These are phyloP conservation scores for Tapirus indicus DNA, from an alignment of 2,797 vertebrate species.

Conservation along the genomic window DNA sequence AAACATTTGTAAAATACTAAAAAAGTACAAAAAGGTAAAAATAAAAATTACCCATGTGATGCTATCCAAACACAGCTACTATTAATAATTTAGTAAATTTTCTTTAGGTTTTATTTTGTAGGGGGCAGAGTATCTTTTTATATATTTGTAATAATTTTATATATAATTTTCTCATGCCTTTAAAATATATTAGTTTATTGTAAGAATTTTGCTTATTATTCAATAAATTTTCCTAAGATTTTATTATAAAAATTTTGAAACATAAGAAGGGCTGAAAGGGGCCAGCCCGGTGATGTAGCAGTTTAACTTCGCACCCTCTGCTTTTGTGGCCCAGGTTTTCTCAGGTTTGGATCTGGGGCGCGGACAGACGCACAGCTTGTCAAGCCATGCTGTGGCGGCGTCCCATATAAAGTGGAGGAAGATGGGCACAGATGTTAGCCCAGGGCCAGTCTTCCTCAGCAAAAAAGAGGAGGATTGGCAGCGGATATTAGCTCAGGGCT, in stretches of 20 bases:
- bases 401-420: no score
- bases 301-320: no score
- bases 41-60: not conserved
- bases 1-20: constrained; percentile 61
- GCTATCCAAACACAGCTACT: constrained; percentile 15
- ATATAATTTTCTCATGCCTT: not conserved
- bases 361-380: no score
- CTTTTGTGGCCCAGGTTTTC: no score
- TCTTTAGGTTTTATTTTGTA: not conserved
- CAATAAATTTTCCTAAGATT: not conserved
- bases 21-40: constrained; percentile 39
- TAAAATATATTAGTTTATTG: constrained; percentile 4
- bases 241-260: constrained; percentile 40
- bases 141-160: constrained; percentile 5
- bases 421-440: no score
- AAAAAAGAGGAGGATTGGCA: no score
- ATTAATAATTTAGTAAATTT: constrained; percentile 47
- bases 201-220: not conserved
- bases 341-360: no score
- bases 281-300: no score
- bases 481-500: no score
- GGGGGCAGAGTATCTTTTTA: not conserved
- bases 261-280: not conserved
- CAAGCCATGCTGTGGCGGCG: no score
- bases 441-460: no score